These are phyloP conservation scores for Scopus umbretta DNA, from an alignment of 2,113 vertebrate genomes.

Conservation along the genomic window DNA sequence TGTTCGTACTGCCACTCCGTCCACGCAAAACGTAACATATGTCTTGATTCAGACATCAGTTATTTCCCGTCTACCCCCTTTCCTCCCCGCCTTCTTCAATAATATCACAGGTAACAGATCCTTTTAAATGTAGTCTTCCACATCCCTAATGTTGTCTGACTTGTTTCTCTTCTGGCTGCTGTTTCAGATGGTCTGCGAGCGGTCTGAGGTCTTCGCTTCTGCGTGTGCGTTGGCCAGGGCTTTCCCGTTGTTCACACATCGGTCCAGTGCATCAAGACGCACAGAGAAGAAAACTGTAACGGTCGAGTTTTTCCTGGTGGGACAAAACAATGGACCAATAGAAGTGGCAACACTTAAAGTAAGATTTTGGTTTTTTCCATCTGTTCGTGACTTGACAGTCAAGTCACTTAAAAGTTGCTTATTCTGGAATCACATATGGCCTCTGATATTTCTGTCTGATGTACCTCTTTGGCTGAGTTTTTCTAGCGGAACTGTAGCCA, in stretches of 20 bases:
- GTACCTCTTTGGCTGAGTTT: background rate
- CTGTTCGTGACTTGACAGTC: no score
- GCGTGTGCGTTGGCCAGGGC: slow-evolving; percentile 90
- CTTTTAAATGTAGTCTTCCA: background rate
- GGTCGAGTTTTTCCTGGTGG: slow-evolving; percentile 87
- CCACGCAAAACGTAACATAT: rapidly evolving
- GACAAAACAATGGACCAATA: slow-evolving; percentile 82
- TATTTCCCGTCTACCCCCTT: background rate
- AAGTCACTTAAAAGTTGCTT: background rate
- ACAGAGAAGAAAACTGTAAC: slow-evolving; percentile 85
- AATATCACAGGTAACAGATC: background rate
- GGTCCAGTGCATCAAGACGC: slow-evolving; percentile 80
- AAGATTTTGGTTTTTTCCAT: background rate
- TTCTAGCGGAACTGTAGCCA: background rate
- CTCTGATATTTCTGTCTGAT: background rate
- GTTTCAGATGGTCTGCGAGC: slow-evolving; percentile 93
- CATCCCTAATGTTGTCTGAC: background rate
- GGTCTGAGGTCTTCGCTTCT: slow-evolving; percentile 86
- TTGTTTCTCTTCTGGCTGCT: background rate
- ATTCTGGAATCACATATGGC: background rate
- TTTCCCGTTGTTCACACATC: slow-evolving; percentile 91
- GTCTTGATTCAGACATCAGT: background rate
- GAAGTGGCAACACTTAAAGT: slow-evolving; percentile 83
- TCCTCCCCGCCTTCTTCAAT: rapidly evolving
- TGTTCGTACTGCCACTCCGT: background rate